Conservation (phyloP, 2,113 vertebrate genomes). For the Forbesichthys agassizii region DNA sequence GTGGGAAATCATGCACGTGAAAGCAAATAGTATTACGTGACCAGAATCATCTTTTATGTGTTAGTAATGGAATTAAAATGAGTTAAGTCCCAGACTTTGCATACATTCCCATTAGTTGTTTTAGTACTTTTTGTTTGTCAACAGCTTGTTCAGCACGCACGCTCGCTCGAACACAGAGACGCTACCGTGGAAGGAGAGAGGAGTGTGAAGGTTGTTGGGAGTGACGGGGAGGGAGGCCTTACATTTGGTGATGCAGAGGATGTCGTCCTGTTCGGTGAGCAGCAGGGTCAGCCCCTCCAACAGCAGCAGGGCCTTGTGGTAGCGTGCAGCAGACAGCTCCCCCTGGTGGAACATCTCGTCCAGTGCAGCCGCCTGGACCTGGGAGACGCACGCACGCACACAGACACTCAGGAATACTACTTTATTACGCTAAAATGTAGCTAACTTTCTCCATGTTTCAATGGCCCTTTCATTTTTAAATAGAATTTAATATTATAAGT, state of each 20-base stretch:
- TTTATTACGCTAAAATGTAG: too few species aligned
- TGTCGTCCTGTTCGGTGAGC: constrained; percentile 86
- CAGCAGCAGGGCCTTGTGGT: constrained; percentile 91
- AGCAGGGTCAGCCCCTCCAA: constrained; percentile 92
- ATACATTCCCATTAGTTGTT: too few species aligned
- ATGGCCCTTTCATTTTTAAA: not conserved
- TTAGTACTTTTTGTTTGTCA: too few species aligned
- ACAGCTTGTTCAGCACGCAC: too few species aligned
- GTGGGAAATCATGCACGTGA: not conserved
- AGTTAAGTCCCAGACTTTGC: too few species aligned
- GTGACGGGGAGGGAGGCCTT: constrained; percentile 18
- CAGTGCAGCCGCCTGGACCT: constrained; percentile 93
- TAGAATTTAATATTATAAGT: not conserved
- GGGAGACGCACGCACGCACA: not conserved
- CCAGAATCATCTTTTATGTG: too few species aligned
- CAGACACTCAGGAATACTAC: not conserved
- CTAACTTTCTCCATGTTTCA: too few species aligned
- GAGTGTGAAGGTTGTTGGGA: not conserved
- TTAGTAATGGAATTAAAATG: too few species aligned
- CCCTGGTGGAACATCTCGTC: constrained; percentile 98
- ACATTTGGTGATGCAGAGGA: constrained; percentile 94
- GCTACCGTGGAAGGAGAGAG: too few species aligned
- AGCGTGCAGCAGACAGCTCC: constrained; percentile 86
- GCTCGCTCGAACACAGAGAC: too few species aligned
- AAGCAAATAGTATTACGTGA: too few species aligned